Evolutionary conservation across 1,140 invertebrate genomes (phyloP), one percentile per base, ranked within the genome.

Genomic region (Pollicipes pollicipes): DNA sequence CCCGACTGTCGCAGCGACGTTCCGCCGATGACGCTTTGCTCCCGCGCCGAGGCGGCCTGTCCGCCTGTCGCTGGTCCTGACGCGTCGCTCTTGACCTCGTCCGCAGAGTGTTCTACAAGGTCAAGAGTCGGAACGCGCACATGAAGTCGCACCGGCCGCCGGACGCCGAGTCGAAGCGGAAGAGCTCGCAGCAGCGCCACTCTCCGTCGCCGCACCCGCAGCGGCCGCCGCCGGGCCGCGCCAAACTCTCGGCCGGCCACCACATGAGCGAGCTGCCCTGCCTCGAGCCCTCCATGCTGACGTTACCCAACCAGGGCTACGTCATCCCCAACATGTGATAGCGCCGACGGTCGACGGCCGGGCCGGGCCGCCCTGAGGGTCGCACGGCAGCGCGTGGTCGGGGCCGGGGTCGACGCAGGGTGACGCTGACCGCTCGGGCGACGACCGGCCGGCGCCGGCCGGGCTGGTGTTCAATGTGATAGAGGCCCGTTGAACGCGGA

Each of bases 81-180:
- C 32, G 32, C 32, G 4, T 35, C 32, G n/a, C n/a, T n/a, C n/a
- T n/a, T n/a, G n/a, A n/a, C n/a, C n/a, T n/a, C 45, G 2, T 21
- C 45, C 45, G 75, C 85, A 96, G 93, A 85, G 88, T 95, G 81
- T 97, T 97, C 86, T 88, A 88, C 82, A 97, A 97, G 87, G 91
- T 97, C 76, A 96, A 96, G 85, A 96, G 93, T 85, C 87, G 94
- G 82, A 96, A 92, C 84, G 93, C 94, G 70, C 94, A 97, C 83
- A 97, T 97, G 94, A 97, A 97, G 84, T 95, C 92, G 73, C 94
- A 97, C 83, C 72, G 76, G 67, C 75, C 74, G 30, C 29, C 73
- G 28, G 76, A 76, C 64, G 64, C 27, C 32, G 58, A 32, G 64
- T 71, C 75, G 29, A 74, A 64, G 37, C 70, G 71, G 73, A 66